Base-by-base conservation (phyloP, 2,888 invertebrate genomes). In the Oeneis ivallda region DNA sequence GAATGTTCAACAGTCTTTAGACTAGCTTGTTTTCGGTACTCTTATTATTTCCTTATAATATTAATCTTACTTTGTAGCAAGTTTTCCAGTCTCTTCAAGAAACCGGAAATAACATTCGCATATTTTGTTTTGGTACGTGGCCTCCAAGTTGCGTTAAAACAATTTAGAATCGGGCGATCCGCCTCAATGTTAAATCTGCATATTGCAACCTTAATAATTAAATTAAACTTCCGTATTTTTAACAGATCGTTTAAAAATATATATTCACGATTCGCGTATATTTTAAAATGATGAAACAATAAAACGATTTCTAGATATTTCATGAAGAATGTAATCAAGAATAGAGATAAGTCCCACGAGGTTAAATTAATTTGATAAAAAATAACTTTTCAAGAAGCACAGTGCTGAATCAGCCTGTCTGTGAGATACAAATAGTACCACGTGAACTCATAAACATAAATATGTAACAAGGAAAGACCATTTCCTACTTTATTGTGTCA, bases 91-190 rank as follows among this genome's bases (percentile, higher is more conserved):
- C 6, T 11, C 49, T 19, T 13, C 11, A 64, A 57, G 60, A 45
- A 64, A 56, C 53, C 56, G 56, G 56, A 56, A 56, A 56, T 41
- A 39, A 8, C 17, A 15, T 26, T 32, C 3, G 41, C 56, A 13
- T 41, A 56, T 41, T 56, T 56, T 41, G 8, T 56, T 39, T 19
- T 11, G 13, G 13, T 56, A 19, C 19, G 39, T 19, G 56, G 11
- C 56, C 56, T 64, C 60, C 57, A 64, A 45, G 58, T 15, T 58
- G 32, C 43, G 39, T 54, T 43, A 45, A 19, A 45, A 17, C 45
- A 45, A 58, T 58, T 34, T 34, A 45, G 58, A 45, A 41, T 56
- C 56, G 19, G 13, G 56, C 13, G 41, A 26, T 56, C 41, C 19
- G 54, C 17, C 1, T 43, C n/a, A 32, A 34, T 15, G 17, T 58